Percentiles rank a stretch among this genome's conserved stretches.
phyloP scores from a whole-genome alignment of 1,140 invertebrate species.

The Sycophaga agraensis region DNA sequence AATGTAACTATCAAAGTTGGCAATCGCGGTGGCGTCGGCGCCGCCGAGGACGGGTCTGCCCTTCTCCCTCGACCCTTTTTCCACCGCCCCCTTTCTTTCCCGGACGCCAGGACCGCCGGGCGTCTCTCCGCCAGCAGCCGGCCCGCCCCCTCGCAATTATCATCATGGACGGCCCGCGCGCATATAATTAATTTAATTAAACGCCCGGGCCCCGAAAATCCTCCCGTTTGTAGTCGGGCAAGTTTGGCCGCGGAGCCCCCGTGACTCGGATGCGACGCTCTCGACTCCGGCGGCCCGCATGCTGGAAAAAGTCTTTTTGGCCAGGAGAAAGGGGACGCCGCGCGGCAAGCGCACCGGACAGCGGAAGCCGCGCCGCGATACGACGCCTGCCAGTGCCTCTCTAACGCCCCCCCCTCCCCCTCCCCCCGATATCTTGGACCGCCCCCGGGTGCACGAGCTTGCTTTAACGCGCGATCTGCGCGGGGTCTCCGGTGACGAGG shows the following conservation, averaged over 20 bases:
- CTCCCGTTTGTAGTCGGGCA: constrained; percentile 56
- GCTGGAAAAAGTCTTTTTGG: not conserved
- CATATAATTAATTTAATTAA: constrained; percentile 61
- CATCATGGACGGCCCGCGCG: constrained; percentile 49
- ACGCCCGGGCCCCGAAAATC: constrained; percentile 54
- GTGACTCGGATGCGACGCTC: not conserved
- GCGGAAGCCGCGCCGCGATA: no score
- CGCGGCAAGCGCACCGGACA: constrained; percentile 32
- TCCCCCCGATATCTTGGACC: no score
- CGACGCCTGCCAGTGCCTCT: no score
- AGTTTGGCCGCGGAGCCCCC: constrained; percentile 49
- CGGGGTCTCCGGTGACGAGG: no score
- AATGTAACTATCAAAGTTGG: constrained; percentile 57
- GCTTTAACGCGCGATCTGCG: no score
- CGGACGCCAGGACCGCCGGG: no score
- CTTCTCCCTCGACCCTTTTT: constrained; percentile 1
- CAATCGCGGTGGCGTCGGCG: constrained; percentile 52
- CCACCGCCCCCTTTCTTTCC: not conserved
- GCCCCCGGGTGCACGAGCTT: no score
- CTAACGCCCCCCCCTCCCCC: no score
- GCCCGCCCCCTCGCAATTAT: no score
- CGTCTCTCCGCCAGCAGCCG: no score
- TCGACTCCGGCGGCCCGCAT: no score
- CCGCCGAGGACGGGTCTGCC: constrained; percentile 24
- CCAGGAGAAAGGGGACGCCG: not conserved